These are phyloP conservation scores for Mesorhabditis belari DNA, from an alignment of 2,888 invertebrate genomes.

Conservation along the genomic window DNA sequence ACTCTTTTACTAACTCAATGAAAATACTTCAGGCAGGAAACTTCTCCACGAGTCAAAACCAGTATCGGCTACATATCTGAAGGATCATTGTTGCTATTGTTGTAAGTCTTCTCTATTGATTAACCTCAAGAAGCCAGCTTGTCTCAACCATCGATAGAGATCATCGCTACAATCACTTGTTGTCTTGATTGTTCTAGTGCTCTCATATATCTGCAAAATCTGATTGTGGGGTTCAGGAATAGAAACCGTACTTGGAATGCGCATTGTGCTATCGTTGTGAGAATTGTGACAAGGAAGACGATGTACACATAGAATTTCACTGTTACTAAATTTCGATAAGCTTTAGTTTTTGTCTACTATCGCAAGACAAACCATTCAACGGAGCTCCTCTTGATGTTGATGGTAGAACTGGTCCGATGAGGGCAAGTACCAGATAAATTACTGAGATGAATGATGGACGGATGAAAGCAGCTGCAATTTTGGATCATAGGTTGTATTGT, in stretches of 20 bases:
- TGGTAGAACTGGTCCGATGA: constrained; percentile 39
- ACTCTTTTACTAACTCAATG: constrained; percentile 4
- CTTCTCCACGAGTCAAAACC: constrained; percentile 23
- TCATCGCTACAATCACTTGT: constrained; percentile 1
- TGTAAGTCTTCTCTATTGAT: neutral
- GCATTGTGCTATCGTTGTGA: constrained; percentile 21
- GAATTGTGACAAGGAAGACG: constrained; percentile 13
- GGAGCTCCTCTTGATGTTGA: constrained; percentile 17
- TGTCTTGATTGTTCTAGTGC: no score
- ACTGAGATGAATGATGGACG: constrained; percentile 45
- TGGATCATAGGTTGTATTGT: neutral
- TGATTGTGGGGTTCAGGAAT: no score
- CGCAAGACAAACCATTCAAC: constrained; percentile 28
- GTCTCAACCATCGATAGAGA: constrained; percentile 3
- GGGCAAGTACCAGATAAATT: constrained; percentile 39
- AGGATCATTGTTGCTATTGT: constrained; percentile 2
- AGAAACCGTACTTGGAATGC: constrained; percentile 29
- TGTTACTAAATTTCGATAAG: neutral
- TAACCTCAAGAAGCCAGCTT: constrained; percentile 11
- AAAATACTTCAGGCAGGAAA: constrained; percentile 37
- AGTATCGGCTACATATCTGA: constrained; percentile 26
- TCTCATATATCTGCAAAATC: no score
- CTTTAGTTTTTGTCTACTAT: neutral
- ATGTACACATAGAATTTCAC: constrained; percentile 10
- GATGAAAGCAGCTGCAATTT: constrained; percentile 39